phyloP scores from a whole-genome alignment of 2,888 invertebrate species.

The Gortyna flavago region DNA sequence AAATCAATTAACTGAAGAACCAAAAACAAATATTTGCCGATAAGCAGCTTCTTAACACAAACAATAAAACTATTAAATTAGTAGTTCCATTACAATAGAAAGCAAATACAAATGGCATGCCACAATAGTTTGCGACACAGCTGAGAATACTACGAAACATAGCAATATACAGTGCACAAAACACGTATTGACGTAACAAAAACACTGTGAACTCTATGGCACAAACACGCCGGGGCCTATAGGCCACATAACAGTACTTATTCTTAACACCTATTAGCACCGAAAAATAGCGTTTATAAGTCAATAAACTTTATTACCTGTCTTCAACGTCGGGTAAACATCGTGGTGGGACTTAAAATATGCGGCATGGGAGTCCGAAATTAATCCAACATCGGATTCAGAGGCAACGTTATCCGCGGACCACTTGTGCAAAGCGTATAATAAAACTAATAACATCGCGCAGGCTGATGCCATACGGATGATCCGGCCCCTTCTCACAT shows the following conservation, averaged over 20 bases:
- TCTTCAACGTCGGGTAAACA: constrained; percentile 83
- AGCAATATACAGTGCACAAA: constrained; percentile 58
- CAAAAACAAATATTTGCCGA: background rate
- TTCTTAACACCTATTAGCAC: constrained; percentile 33
- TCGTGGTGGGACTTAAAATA: constrained; percentile 81
- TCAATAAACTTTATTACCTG: constrained; percentile 75
- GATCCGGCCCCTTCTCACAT: constrained; percentile 90
- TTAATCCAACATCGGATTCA: constrained; percentile 66
- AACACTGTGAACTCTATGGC: constrained; percentile 65
- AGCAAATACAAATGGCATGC: constrained; percentile 45
- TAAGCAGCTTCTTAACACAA: background rate
- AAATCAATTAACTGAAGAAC: constrained; percentile 1
- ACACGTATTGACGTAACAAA: constrained; percentile 70
- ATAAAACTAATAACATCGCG: constrained; percentile 89
- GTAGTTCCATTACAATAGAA: constrained; percentile 42
- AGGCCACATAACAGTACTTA: constrained; percentile 72
- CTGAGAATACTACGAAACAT: constrained; percentile 53
- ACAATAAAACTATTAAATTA: constrained; percentile 20
- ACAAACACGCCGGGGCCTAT: constrained; percentile 73
- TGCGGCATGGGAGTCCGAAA: constrained; percentile 71
- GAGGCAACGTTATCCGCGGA: constrained; percentile 84
- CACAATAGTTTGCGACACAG: constrained; percentile 58
- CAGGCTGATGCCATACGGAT: constrained; percentile 88
- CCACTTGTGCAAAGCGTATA: constrained; percentile 92
- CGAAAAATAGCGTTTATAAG: constrained; percentile 29